Percentiles rank a stretch among this genome's conserved stretches.
Conservation (phyloP, 2,888 invertebrate genomes). For the Vannuccia rotundouncinata region DNA sequence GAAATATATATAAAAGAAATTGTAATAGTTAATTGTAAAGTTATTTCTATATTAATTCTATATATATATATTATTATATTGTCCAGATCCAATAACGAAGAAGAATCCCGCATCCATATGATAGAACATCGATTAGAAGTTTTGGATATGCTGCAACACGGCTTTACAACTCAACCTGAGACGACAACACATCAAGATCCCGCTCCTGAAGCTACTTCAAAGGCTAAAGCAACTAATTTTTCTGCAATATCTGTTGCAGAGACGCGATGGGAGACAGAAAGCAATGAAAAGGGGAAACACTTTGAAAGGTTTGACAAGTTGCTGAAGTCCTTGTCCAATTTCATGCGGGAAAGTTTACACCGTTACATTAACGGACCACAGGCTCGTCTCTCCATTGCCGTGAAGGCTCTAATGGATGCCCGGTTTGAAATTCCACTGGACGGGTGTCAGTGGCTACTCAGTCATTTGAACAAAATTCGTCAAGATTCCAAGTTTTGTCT, state of each 20-base stretch:
- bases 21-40: neutral
- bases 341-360: neutral
- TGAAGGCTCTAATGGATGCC: neutral
- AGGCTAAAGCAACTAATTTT: neutral
- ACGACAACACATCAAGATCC: no score
- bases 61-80: neutral
- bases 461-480: neutral
- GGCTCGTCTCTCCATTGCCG: neutral
- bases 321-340: neutral
- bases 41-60: no score
- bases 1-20: no score
- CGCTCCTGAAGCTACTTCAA: no score
- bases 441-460: neutral
- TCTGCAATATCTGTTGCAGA: neutral
- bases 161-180: no score
- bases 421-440: neutral
- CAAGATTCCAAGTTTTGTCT: neutral
- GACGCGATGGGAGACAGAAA: neutral
- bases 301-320: neutral
- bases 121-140: neutral
- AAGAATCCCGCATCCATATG: neutral
- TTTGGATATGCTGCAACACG: neutral
- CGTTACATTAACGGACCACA: neutral
- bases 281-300: neutral
- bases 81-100: neutral